phyloP scores from a whole-genome alignment of 1,140 invertebrate species.

The Mya arenaria region DNA sequence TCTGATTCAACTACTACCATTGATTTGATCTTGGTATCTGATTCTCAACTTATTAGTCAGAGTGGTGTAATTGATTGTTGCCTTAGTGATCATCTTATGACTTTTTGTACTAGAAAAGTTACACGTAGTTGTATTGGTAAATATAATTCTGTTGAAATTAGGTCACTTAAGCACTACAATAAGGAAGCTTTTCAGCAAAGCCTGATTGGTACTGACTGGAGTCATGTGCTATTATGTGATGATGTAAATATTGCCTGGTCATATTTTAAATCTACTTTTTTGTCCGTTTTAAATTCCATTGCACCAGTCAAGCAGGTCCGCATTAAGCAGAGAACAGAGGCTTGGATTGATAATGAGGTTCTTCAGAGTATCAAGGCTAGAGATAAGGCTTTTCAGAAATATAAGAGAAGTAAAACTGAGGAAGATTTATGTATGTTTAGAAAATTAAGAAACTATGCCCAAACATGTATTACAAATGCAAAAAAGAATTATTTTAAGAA shows the following conservation, averaged over 20 bases:
- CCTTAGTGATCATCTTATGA: not conserved
- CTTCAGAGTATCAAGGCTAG: not conserved
- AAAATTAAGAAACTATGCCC: slow-evolving; percentile 11
- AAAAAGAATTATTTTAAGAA: not conserved
- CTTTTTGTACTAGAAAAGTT: slow-evolving; percentile 6
- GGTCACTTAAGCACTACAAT: not conserved
- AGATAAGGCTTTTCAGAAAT: not conserved
- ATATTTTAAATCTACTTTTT: no score
- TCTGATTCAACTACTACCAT: slow-evolving; percentile 6
- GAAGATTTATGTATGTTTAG: not conserved
- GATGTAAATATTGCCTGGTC: no score
- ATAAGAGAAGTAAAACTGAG: not conserved
- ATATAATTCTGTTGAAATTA: not conserved
- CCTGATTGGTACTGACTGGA: no score
- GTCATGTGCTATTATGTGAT: no score
- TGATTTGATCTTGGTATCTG: slow-evolving; percentile 18
- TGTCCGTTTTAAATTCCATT: no score
- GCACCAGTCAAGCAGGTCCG: no score
- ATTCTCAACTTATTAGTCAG: not conserved
- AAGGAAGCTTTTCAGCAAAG: no score
- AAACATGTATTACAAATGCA: not conserved
- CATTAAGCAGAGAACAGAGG: not conserved
- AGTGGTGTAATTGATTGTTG: not conserved
- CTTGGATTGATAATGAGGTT: not conserved
- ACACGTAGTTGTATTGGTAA: not conserved